Evolutionary conservation across 2,888 invertebrate genomes (phyloP), one percentile per base, ranked within the genome.

Genomic region (Chelonus formosanus): DNA sequence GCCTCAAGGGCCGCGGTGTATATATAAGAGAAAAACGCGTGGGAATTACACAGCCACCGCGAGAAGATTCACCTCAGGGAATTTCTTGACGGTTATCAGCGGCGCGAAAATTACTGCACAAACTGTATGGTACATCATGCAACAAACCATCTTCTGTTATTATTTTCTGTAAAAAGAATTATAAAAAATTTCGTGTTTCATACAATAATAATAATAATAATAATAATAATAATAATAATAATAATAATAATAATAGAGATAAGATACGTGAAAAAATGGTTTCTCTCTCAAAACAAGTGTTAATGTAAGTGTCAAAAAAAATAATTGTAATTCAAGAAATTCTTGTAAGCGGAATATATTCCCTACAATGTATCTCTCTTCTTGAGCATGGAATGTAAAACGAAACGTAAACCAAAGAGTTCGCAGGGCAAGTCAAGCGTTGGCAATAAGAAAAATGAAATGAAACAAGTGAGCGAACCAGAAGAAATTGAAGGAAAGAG

Each of bases 341-440:
- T 5, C 40, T 40, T 6, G 40, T 40, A 40, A 3, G 40, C 6
- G 40, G 40, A 40, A 40, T 40, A 20, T 20, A 40, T 40, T 40
- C 40, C 4, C 40, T 40, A 40, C 40, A 6, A 40, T 40, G 40
- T 40, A 40, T 40, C 6, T 40, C 40, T 40, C 40, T 40, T 40
- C 40, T 40, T 6, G 40, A 40, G 40, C 3, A 32, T 75, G 71
- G 81, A 81, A 81, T 81, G 81, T 78, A 79, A 80, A 80, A 80
- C 74, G 73, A 75, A 75, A 67, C 35, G 68, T 47, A n/a, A 71
- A 67, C 66, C 73, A 40, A 40, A 65, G 69, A 74, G 76, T 80
- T 79, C 77, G 76, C 79, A 75, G 79, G 78, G 78, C 76, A 77
- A 75, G 53, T 20, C 43, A 40, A 32, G 53, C 34, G 44, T 47